Percentiles rank a stretch among this genome's conserved stretches.
Evolutionary conservation across 2,797 vertebrate species (phyloP).

Genomic region (Acrocephalus scirpaceus): DNA sequence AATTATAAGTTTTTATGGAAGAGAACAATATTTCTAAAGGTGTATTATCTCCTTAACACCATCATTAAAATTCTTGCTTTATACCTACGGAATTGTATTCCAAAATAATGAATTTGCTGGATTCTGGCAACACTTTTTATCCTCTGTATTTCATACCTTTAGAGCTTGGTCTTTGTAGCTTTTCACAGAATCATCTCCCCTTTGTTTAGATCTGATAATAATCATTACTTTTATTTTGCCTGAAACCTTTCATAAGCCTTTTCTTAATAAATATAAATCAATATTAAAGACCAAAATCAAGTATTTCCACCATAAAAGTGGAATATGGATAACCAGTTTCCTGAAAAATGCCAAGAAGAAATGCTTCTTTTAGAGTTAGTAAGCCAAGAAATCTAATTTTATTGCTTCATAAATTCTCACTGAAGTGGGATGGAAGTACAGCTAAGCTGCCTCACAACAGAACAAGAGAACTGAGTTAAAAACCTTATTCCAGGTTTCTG

Average conservation of each 20-base stretch:
- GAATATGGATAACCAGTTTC: neutral
- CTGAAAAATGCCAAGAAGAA: neutral
- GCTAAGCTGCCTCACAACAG: neutral
- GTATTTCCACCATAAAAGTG: neutral
- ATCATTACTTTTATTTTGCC: neutral
- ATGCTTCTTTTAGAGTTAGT: neutral
- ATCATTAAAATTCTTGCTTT: neutral
- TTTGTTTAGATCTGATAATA: neutral
- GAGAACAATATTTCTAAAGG: neutral
- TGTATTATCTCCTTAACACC: neutral
- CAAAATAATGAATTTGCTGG: neutral
- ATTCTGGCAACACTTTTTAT: neutral
- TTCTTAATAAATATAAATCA: neutral
- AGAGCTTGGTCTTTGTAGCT: neutral
- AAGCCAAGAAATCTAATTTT: neutral
- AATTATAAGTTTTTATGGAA: neutral
- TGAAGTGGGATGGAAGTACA: neutral
- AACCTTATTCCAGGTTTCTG: neutral
- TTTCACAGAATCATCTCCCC: neutral
- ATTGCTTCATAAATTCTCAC: neutral
- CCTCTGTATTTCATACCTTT: neutral
- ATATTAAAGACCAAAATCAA: neutral
- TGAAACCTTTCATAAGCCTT: neutral
- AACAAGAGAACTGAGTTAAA: neutral
- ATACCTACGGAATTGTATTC: neutral